Evolutionary conservation across 2,797 vertebrate genomes (phyloP).

Genomic region (Pachyuromys duprasi): DNA sequence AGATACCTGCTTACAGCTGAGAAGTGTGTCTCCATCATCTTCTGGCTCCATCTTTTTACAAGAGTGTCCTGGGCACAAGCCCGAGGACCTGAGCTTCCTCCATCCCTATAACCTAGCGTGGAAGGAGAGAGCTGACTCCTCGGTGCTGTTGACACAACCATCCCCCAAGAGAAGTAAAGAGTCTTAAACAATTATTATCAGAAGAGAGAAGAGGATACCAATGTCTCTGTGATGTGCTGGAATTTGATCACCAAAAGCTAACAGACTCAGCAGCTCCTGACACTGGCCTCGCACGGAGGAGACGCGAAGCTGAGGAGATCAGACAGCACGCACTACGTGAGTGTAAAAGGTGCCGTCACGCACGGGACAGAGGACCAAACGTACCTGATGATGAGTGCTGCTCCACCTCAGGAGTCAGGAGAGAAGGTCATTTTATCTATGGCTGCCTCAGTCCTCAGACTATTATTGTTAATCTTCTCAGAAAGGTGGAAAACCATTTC

Average conservation of each 20-base stretch:
- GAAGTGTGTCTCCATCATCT: neutral
- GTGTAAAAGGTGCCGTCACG: neutral
- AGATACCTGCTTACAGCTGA: neutral
- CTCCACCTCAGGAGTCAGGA: too few relatives aligned
- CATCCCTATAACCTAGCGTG: neutral
- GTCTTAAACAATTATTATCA: neutral
- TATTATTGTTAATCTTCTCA: conserved; percentile 57
- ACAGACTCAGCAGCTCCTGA: conserved; percentile 1
- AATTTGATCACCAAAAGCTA: neutral
- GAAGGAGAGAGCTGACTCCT: neutral
- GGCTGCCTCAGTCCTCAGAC: neutral
- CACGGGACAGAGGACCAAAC: conserved; percentile 14
- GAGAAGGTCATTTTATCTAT: conserved; percentile 3
- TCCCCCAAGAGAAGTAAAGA: neutral
- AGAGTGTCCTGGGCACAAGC: neutral
- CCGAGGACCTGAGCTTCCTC: too few relatives aligned
- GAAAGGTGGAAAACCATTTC: conserved; percentile 33
- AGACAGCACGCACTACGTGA: conserved; percentile 36
- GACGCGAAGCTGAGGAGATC: neutral
- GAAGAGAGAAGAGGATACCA: neutral
- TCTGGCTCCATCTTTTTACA: neutral
- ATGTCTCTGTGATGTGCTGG: neutral
- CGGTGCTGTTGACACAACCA: neutral
- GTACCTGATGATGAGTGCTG: neutral
- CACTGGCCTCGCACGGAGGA: neutral